These are phyloP conservation scores for Cisticola juncidis DNA, from an alignment of 2,113 vertebrate genomes.

Conservation along the genomic window DNA sequence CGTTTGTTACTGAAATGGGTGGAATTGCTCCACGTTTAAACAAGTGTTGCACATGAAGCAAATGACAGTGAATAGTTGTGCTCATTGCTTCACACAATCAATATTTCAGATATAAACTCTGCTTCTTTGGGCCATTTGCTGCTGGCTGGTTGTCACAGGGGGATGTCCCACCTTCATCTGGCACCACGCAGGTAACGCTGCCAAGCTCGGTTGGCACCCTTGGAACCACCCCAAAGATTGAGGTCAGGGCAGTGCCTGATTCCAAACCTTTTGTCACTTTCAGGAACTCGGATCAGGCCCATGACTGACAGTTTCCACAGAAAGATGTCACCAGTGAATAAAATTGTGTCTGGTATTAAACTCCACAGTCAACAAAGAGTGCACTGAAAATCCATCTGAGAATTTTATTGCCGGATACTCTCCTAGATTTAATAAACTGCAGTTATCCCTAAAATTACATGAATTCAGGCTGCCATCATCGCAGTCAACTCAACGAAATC, in stretches of 20 bases:
- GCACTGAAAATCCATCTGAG: neutral
- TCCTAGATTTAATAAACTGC: neutral
- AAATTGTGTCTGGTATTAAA: neutral
- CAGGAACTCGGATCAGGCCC: neutral
- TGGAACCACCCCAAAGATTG: neutral
- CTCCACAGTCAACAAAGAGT: neutral
- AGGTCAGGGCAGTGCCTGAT: neutral
- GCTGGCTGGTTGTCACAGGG: neutral
- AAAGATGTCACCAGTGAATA: neutral
- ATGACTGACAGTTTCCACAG: neutral
- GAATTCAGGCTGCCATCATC: neutral
- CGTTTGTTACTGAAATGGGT: neutral
- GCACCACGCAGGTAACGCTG: accelerated
- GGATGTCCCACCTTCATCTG: neutral
- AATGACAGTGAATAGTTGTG: neutral
- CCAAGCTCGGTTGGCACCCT: accelerated
- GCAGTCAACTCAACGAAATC: neutral
- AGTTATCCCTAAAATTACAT: neutral
- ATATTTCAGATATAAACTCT: accelerated
- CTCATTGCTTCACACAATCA: neutral
- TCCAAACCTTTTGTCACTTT: neutral
- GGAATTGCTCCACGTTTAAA: neutral
- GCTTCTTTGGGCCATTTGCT: neutral
- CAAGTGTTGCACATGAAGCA: neutral
- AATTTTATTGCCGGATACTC: neutral